Evolutionary conservation across 1,140 invertebrate genomes (phyloP), one percentile per base, ranked within the genome.

Genomic region (Nephila pilipes): DNA sequence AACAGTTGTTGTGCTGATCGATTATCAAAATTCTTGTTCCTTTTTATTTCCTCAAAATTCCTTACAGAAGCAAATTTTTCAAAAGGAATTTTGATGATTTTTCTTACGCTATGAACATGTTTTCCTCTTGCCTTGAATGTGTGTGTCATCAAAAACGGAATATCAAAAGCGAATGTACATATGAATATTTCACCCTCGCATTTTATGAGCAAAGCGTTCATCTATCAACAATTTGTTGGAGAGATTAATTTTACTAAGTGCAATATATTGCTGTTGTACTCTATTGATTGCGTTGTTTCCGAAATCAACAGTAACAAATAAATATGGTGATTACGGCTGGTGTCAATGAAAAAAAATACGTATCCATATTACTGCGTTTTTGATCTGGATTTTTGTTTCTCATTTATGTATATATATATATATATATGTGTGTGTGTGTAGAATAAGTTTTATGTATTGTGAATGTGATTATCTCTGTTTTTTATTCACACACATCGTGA

Each of bases 111-210:
- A 46, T 46, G 46, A 46, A 10, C 6, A 10, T 46, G 46, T 6
- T 46, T 10, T 46, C 46, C 46, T 75, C 29, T 18, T 1, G 25
- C 29, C 69, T 32, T 75, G 69, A 18, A 18, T 46, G 36, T 12
- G 25, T 60, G 14, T 20, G 5, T 18, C 69, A 75, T 75, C 69
- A 75, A 75, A 75, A 65, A 32, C 32, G 5, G 25, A 32, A 75
- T 75, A 75, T 75, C 69, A 75, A 75, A 75, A 75, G 29, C 25
- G 18, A 75, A 5, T 75, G 69, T 75, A 75, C 69, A 75, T 75
- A 75, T 14, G 29, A 75, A 20, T 36, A 36, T 5, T 32, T 16
- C 25, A 2, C 25, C 63, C 25, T 69, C 25, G 65, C 65, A 75
- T 32, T 75, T 75, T 75, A 6, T 75, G 69, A 75, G 69, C 65